phyloP scores from a whole-genome alignment of 2,113 vertebrate genomes.

The Scytalopus superciliaris region DNA sequence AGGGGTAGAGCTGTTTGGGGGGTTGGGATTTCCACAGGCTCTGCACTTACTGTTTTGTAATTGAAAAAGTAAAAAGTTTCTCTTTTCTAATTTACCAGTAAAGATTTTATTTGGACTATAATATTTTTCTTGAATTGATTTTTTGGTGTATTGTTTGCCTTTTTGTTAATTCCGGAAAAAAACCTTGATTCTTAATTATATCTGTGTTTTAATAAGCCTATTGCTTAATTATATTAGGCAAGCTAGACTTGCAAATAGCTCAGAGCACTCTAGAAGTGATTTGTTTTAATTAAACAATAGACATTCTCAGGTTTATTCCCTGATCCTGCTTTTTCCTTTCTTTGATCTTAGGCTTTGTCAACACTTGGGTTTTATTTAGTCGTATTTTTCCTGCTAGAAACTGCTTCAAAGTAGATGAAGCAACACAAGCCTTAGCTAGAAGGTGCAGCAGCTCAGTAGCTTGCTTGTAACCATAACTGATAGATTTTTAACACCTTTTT shows the following conservation, averaged over 20 bases:
- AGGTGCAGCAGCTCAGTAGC: not conserved
- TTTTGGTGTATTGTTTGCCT: not conserved
- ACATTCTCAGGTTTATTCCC: not conserved
- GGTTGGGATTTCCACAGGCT: not conserved
- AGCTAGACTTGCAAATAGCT: not conserved
- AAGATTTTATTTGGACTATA: not conserved
- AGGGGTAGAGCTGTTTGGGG: not conserved
- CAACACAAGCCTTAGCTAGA: not conserved
- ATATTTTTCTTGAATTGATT: not conserved
- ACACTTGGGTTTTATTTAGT: not conserved
- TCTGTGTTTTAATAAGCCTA: not conserved
- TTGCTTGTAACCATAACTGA: not conserved
- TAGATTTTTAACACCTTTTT: constrained; percentile 17
- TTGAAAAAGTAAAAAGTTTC: not conserved
- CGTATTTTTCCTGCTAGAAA: not conserved
- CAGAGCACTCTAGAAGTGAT: not conserved
- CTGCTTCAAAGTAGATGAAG: not conserved
- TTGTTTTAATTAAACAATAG: constrained; percentile 39
- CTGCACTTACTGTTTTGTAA: not conserved
- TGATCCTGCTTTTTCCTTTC: not conserved
- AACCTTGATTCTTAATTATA: not conserved
- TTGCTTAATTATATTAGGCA: constrained; percentile 6
- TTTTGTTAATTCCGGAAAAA: not conserved
- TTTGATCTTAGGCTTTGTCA: not conserved
- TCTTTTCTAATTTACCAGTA: not conserved